Evolutionary conservation across 2,113 vertebrate genomes (phyloP).

Genomic region (Calonectris borealis): DNA sequence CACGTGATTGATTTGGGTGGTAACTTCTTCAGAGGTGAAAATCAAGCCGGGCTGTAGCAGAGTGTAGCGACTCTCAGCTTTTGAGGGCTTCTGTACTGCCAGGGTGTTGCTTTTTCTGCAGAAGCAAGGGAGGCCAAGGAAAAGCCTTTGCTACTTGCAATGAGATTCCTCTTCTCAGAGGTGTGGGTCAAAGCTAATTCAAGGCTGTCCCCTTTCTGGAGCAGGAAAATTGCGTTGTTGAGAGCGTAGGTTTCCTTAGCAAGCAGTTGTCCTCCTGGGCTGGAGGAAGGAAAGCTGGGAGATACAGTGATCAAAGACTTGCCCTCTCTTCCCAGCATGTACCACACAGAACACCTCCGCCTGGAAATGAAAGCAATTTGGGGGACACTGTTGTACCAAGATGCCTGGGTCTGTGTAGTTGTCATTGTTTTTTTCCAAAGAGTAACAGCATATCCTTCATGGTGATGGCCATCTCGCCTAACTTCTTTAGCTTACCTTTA

Average conservation of each 20-base stretch:
- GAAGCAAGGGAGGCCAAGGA: neutral
- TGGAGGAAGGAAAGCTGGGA: neutral
- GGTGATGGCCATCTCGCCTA: neutral
- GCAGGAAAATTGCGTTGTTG: neutral
- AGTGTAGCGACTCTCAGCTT: neutral
- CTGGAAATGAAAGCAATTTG: neutral
- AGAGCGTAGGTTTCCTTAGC: neutral
- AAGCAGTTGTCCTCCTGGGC: neutral
- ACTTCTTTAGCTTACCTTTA: neutral
- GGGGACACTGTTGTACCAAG: neutral
- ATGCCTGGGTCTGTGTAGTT: neutral
- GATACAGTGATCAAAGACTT: fast-evolving
- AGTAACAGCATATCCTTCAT: neutral
- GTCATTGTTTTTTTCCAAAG: neutral
- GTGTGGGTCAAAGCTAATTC: neutral
- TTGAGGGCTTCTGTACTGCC: neutral
- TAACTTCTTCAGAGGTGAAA: neutral
- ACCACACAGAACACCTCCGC: neutral
- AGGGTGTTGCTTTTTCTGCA: neutral
- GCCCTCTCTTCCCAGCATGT: neutral
- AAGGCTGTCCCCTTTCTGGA: neutral
- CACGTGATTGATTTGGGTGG: neutral
- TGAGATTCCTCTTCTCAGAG: neutral
- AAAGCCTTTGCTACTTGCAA: neutral
- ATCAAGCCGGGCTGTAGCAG: neutral